Conservation (phyloP, 2,888 invertebrate species). For the Limnephilus marmoratus region DNA sequence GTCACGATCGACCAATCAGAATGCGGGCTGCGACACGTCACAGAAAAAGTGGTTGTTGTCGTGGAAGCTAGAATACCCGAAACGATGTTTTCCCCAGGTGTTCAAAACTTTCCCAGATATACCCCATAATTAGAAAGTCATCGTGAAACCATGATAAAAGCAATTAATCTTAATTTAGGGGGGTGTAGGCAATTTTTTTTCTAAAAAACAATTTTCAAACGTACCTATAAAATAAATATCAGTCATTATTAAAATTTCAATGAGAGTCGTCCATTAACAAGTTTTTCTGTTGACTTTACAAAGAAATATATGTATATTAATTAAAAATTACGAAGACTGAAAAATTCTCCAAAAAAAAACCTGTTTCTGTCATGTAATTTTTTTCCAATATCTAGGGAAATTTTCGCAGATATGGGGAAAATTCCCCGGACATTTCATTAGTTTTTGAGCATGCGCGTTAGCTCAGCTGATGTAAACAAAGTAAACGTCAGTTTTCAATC, state of each 20-base stretch:
- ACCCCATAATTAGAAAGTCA: not conserved
- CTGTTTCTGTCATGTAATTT: not conserved
- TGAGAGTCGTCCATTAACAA: too few relatives aligned
- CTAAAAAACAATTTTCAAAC: too few relatives aligned
- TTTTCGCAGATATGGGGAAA: not conserved
- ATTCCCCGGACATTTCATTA: not conserved
- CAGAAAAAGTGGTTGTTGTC: not conserved
- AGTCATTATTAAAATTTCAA: too few relatives aligned
- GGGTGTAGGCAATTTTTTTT: too few relatives aligned
- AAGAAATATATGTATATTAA: too few relatives aligned
- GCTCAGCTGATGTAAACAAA: slow-evolving; percentile 62
- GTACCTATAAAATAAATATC: too few relatives aligned
- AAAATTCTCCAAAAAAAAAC: not conserved
- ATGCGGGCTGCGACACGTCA: not conserved
- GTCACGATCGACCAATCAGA: slow-evolving; percentile 11
- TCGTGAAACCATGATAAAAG: not conserved
- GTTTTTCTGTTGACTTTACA: too few relatives aligned
- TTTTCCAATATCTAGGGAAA: not conserved
- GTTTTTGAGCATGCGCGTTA: slow-evolving; percentile 45
- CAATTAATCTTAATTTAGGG: too few relatives aligned
- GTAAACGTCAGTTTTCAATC: slow-evolving; percentile 54
- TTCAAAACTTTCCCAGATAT: not conserved
- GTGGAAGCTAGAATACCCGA: not conserved
- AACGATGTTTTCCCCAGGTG: not conserved
- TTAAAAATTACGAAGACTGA: too few relatives aligned